Base-by-base conservation (phyloP, 2,888 invertebrate species). In the Arrhopalites spinosus region DNA sequence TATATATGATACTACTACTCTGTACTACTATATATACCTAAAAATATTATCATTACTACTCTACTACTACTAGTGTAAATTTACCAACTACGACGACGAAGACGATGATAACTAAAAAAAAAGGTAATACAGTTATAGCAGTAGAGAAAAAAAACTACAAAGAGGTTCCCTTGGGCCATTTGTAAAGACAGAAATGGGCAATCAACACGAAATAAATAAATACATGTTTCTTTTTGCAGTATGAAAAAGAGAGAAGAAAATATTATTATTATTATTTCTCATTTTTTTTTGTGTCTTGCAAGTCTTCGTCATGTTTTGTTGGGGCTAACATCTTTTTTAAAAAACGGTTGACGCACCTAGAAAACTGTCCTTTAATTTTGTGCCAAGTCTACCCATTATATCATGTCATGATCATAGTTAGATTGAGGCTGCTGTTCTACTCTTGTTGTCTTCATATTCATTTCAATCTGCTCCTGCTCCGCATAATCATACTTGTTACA, bases 211-310 rank as follows among this genome's bases (percentile, higher is more conserved):
- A 81, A 77, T 76, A 79, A 81, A 77, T 76, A 79, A 81, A 80
- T 80, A 80, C 81, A 83, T 80, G 80, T 81, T 82, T 83, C 80
- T 81, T 81, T 82, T 82, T 83, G 79, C 82, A 81, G 78, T 80
- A 80, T 76, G 78, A 80, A 79, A 73, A 59, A 77, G 79, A 80
- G 13, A 25, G 30, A 50, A 20, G 50, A 23, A 53, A 53, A n/a
- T 15, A 53, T n/a, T 20, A n/a, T n/a, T 23, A 53, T 53, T n/a
- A 11, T n/a, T 50, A 50, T 17, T n/a, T 5, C 36, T 36, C n/a
- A n/a, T n/a, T 20, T n/a, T n/a, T n/a, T n/a, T n/a, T n/a, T n/a
- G n/a, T n/a, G n/a, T n/a, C n/a, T n/a, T n/a, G n/a, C n/a, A n/a
- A n/a, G n/a, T n/a, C n/a, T n/a, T n/a, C n/a, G n/a, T n/a, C n/a